phyloP scores from a whole-genome alignment of 2,113 vertebrate genomes.

The Grammomys dolichurus region DNA sequence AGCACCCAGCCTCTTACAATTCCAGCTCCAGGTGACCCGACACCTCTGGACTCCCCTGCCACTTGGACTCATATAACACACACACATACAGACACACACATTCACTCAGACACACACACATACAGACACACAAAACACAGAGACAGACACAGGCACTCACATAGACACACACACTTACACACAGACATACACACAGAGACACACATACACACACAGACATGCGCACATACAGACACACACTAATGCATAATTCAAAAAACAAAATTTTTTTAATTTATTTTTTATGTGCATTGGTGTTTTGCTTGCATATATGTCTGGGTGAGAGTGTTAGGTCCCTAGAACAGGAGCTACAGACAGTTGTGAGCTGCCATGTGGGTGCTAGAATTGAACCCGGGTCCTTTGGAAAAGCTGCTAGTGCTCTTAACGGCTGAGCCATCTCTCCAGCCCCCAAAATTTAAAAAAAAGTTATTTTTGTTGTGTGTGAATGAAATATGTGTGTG shows the following conservation, averaged over 20 bases:
- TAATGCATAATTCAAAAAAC: not conserved
- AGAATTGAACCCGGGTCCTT: not conserved
- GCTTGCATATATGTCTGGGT: too few species aligned
- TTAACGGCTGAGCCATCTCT: not conserved
- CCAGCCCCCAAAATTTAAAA: not conserved
- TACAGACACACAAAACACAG: not conserved
- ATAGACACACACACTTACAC: not conserved
- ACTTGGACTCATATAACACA: not conserved
- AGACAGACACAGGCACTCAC: not conserved
- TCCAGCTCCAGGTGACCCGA: not conserved
- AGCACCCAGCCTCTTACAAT: not conserved
- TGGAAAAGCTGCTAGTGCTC: not conserved
- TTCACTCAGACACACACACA: not conserved
- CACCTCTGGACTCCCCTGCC: not conserved
- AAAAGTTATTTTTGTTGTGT: not conserved
- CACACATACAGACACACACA: not conserved
- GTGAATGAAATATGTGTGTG: not conserved
- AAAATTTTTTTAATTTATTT: not conserved
- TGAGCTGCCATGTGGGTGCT: not conserved
- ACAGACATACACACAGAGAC: not conserved
- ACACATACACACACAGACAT: not conserved
- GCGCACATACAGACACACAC: not conserved
- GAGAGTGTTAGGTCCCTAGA: not conserved
- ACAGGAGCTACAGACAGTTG: not conserved
- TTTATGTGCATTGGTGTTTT: not conserved